These are phyloP conservation scores for Neoascia interrupta DNA, from an alignment of 2,888 invertebrate genomes.

Conservation along the genomic window DNA sequence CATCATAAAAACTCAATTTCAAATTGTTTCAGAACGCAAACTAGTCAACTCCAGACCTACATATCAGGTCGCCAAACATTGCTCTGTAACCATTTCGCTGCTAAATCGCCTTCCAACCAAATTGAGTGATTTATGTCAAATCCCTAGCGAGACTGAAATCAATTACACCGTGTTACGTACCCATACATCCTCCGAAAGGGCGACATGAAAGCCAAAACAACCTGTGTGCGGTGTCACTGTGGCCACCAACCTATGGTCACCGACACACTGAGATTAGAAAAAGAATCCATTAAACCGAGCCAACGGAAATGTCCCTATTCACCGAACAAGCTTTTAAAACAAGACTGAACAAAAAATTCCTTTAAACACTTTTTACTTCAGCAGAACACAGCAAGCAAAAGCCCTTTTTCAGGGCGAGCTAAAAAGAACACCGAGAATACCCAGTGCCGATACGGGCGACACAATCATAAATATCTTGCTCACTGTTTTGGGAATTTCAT, in stretches of 20 bases:
- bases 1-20: too few species aligned
- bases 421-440: too few species aligned
- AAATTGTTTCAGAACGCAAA: too few species aligned
- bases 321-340: constrained; percentile 20
- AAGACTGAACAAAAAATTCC: constrained; percentile 13
- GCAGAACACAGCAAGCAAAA: constrained; percentile 28
- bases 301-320: constrained; percentile 30
- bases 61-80: too few species aligned
- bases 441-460: constrained; percentile 37
- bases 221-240: constrained; percentile 65
- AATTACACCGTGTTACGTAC: constrained; percentile 49
- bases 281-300: constrained; percentile 52
- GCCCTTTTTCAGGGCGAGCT: constrained; percentile 5
- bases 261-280: constrained; percentile 45
- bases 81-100: too few species aligned
- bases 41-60: too few species aligned
- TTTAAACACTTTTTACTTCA: constrained; percentile 44
- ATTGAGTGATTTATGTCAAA: constrained; percentile 49
- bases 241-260: constrained; percentile 68
- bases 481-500: constrained; percentile 56
- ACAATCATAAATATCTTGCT: constrained; percentile 64
- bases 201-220: constrained; percentile 27
- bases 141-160: constrained; percentile 55
- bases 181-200: constrained; percentile 1
- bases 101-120: neutral